Percentiles rank a stretch among this genome's conserved stretches.
phyloP scores from a whole-genome alignment of 2,888 invertebrate species.

The Ochropleura leucogaster region DNA sequence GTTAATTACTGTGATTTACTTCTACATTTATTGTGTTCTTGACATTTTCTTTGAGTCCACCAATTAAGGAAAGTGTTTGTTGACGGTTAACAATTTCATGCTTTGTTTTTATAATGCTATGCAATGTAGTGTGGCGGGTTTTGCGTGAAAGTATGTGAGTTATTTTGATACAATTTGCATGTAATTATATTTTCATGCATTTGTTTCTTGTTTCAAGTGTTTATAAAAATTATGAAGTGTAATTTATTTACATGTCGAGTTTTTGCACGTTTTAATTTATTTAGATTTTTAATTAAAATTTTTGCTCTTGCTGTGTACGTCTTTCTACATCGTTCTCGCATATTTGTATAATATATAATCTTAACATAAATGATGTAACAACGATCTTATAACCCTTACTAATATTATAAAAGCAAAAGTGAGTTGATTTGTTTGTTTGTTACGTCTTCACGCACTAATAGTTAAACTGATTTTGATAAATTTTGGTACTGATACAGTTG shows the following conservation, averaged over 20 bases:
- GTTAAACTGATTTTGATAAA: too few relatives aligned
- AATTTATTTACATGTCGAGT: neutral
- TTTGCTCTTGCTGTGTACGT: too few relatives aligned
- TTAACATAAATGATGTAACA: too few relatives aligned
- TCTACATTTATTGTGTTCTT: conserved; percentile 29
- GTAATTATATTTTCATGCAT: conserved; percentile 26
- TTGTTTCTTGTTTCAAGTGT: conserved; percentile 1
- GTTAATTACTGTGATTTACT: conserved; percentile 32
- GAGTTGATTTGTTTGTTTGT: too few relatives aligned
- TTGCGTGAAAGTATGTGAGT: conserved; percentile 25
- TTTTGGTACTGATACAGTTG: too few relatives aligned
- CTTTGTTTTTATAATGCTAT: conserved; percentile 24
- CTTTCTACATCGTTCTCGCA: too few relatives aligned
- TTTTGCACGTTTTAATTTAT: neutral
- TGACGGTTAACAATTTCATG: conserved; percentile 8
- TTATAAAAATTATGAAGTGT: neutral
- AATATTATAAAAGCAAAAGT: too few relatives aligned
- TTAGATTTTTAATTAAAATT: too few relatives aligned
- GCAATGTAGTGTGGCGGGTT: neutral
- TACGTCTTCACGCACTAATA: too few relatives aligned
- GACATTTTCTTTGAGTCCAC: conserved; percentile 43
- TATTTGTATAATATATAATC: too few relatives aligned
- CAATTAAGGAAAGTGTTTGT: conserved; percentile 34
- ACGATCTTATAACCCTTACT: too few relatives aligned
- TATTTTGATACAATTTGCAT: conserved; percentile 14